phyloP scores from a whole-genome alignment of 2,888 invertebrate species.

The Chaitophorus viminalis region DNA sequence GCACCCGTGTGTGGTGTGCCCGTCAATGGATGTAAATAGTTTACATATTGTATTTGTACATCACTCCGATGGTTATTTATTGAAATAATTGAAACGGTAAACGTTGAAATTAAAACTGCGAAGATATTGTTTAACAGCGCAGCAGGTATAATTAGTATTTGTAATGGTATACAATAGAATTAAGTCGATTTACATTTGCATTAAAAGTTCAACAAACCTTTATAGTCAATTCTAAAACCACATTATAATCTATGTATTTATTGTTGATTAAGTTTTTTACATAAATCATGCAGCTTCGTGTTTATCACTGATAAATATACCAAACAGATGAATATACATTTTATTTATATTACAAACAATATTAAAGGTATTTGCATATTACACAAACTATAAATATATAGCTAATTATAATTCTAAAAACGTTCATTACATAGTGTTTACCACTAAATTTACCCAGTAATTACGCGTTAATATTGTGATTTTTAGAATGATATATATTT shows the following conservation, averaged over 20 bases:
- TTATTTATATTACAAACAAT: background rate
- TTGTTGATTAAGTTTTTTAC: background rate
- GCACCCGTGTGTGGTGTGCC: background rate
- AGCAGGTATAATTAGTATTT: background rate
- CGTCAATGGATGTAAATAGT: background rate
- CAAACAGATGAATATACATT: background rate
- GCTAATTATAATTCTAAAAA: background rate
- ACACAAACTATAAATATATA: background rate
- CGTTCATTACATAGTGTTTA: slow-evolving; percentile 26
- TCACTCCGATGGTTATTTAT: background rate
- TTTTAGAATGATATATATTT: background rate
- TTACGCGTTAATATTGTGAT: background rate
- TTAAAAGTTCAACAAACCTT: background rate
- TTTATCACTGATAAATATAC: slow-evolving; percentile 19
- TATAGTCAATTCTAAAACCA: background rate
- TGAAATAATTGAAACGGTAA: background rate
- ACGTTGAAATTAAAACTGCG: background rate
- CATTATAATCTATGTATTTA: background rate
- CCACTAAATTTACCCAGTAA: background rate
- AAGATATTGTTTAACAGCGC: background rate
- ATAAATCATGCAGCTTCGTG: background rate
- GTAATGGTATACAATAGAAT: background rate
- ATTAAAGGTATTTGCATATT: background rate
- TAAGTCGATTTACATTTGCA: background rate
- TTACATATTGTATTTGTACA: background rate